Conservation (phyloP, 2,113 vertebrate genomes). For the Tragulus kanchil region DNA sequence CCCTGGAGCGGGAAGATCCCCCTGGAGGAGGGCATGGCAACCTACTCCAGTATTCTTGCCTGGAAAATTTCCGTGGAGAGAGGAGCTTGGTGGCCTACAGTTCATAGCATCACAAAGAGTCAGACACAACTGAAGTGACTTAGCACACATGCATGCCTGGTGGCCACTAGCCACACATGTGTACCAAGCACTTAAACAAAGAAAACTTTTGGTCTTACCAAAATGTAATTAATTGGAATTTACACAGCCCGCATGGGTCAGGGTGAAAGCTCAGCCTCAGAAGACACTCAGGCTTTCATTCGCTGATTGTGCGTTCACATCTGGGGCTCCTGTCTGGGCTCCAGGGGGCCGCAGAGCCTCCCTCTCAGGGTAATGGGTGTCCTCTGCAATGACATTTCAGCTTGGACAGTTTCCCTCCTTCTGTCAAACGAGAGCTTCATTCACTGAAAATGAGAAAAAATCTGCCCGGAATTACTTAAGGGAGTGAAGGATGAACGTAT, state of each 20-base stretch:
- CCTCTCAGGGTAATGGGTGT: not conserved
- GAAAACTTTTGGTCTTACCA: not conserved
- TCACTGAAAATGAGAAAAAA: slow-evolving; percentile 44
- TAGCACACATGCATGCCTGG: not conserved
- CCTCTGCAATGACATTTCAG: not conserved
- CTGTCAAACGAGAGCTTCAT: not conserved
- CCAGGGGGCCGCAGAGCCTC: not conserved
- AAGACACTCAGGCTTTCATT: not conserved
- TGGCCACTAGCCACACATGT: not conserved
- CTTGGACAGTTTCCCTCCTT: not conserved
- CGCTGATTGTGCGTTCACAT: not conserved
- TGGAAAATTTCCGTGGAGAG: not conserved
- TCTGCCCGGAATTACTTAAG: slow-evolving; percentile 56
- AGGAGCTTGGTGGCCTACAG: not conserved
- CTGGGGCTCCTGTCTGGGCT: not conserved
- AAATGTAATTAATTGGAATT: not conserved
- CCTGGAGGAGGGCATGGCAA: not conserved
- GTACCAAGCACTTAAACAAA: not conserved
- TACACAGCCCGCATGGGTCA: not conserved
- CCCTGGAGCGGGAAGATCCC: not conserved
- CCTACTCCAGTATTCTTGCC: not conserved
- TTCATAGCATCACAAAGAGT: not conserved
- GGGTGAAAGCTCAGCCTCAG: not conserved
- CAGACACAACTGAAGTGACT: not conserved
- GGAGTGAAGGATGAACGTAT: slow-evolving; percentile 66